Conservation (phyloP, 1,140 invertebrate species). For the Babylonia areolata region DNA sequence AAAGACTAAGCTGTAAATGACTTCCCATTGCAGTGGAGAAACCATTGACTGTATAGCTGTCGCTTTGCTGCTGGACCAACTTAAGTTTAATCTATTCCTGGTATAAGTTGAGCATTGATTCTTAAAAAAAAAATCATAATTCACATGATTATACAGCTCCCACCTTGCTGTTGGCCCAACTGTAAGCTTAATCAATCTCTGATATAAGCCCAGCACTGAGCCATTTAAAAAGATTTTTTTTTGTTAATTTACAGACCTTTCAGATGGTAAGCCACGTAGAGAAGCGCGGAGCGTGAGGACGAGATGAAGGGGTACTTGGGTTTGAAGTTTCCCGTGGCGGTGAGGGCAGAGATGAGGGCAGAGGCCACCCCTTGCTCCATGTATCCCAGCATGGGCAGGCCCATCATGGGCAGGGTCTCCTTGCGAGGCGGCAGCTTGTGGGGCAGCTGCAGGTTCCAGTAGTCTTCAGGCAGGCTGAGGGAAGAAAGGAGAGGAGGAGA, state of each 20-base stretch:
- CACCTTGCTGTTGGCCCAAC: too few species aligned
- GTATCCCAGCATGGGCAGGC: slow-evolving; percentile 76
- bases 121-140: too few species aligned
- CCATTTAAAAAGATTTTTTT: too few species aligned
- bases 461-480: slow-evolving; percentile 73
- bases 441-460: slow-evolving; percentile 71
- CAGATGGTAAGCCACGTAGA: slow-evolving; percentile 76
- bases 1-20: too few species aligned
- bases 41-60: too few species aligned
- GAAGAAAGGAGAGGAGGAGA: not conserved
- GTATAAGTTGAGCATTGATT: too few species aligned
- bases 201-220: too few species aligned
- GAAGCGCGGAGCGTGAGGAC: slow-evolving; percentile 71
- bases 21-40: too few species aligned
- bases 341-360: slow-evolving; percentile 72
- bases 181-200: too few species aligned
- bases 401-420: slow-evolving; percentile 61
- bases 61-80: too few species aligned
- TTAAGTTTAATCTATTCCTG: too few species aligned
- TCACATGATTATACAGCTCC: too few species aligned
- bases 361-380: slow-evolving; percentile 75
- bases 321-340: slow-evolving; percentile 74
- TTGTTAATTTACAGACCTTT: slow-evolving; percentile 68
- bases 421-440: slow-evolving; percentile 75
- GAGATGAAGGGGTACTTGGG: slow-evolving; percentile 77